A percentile compares a stretch with the other conserved stretches of the same genome.
Evolutionary conservation across 2,888 invertebrate genomes (phyloP).

Genomic region (Brachyptera risi): DNA sequence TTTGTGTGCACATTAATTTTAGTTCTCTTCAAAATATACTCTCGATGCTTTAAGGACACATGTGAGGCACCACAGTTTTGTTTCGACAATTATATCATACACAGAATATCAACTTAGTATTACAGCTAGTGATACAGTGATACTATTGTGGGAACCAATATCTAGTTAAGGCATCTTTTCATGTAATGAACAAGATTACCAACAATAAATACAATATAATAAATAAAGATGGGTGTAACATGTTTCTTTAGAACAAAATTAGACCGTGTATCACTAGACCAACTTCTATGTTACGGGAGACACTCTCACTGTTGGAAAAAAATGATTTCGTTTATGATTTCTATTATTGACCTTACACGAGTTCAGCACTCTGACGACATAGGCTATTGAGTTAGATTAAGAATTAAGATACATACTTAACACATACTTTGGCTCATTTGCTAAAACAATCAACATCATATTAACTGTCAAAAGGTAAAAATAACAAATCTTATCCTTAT

Average conservation of each 20-base stretch:
- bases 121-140: not conserved
- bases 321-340: not conserved
- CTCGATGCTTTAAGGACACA: slow-evolving; percentile 24
- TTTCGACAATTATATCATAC: not conserved
- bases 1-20: not conserved
- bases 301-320: not conserved
- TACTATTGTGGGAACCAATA: not conserved
- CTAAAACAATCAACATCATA: not conserved
- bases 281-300: not conserved
- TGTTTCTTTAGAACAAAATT: not conserved
- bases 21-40: not conserved
- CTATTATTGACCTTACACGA: not conserved
- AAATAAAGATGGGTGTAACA: not conserved
- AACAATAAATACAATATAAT: not conserved
- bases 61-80: slow-evolving; percentile 28
- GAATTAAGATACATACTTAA: not conserved
- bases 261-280: not conserved
- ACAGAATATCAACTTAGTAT: too few relatives aligned
- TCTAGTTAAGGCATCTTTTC: not conserved
- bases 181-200: not conserved
- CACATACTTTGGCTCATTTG: slow-evolving; percentile 9
- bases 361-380: not conserved
- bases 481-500: slow-evolving; percentile 1
- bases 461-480: not conserved
- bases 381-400: not conserved